These are phyloP conservation scores for Melinaea menophilus DNA, from an alignment of 2,888 invertebrate genomes.

Conservation along the genomic window DNA sequence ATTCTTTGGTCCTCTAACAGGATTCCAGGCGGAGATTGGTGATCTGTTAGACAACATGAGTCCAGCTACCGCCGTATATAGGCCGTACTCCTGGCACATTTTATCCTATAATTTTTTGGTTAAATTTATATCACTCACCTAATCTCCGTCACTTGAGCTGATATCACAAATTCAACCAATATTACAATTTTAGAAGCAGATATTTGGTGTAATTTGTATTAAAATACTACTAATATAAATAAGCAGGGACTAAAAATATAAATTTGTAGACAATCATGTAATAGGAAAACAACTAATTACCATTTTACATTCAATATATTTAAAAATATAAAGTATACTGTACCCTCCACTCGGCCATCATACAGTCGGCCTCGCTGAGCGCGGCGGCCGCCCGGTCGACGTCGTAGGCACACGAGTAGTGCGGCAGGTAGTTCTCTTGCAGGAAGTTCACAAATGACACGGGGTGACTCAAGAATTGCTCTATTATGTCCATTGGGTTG, in stretches of 20 bases:
- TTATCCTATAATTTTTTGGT: slow-evolving; percentile 52
- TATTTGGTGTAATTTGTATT: not conserved
- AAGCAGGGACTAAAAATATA: not conserved
- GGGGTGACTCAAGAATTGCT: slow-evolving; percentile 82
- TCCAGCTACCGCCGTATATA: slow-evolving; percentile 81
- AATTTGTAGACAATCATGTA: no score
- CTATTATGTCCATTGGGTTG: slow-evolving; percentile 81
- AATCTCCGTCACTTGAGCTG: no score
- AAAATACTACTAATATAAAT: not conserved
- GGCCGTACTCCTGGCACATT: slow-evolving; percentile 75
- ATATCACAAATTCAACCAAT: not conserved
- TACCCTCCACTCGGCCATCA: slow-evolving; percentile 83
- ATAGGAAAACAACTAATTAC: no score
- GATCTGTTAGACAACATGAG: slow-evolving; percentile 84
- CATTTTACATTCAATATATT: not conserved
- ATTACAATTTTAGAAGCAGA: not conserved
- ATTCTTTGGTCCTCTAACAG: slow-evolving; percentile 79
- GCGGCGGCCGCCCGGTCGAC: slow-evolving; percentile 79
- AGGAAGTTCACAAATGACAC: slow-evolving; percentile 82
- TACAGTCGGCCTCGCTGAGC: slow-evolving; percentile 83
- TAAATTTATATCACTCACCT: no score
- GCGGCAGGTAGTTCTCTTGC: slow-evolving; percentile 85
- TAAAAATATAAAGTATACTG: slow-evolving; percentile 29
- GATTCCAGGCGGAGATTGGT: slow-evolving; percentile 85
- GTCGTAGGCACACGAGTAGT: slow-evolving; percentile 82